A percentile compares a stretch with the other conserved stretches of the same genome.
These are phyloP conservation scores for Porites lobata DNA, from an alignment of 92 coral and sea anemone species.

Conservation along the genomic window DNA sequence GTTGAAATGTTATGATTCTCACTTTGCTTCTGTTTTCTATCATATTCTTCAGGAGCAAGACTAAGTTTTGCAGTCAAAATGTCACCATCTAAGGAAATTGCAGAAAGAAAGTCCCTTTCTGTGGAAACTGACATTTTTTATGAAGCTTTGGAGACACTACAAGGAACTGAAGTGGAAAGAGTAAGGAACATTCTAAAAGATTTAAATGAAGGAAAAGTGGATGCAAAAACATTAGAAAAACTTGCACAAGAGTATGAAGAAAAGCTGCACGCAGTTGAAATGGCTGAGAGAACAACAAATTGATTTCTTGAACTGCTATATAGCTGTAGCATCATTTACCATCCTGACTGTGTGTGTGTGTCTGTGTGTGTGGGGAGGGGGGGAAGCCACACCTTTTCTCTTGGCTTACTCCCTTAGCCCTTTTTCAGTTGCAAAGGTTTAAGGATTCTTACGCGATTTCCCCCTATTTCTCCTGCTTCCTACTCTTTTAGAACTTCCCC, in stretches of 20 bases:
- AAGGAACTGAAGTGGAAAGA: slow-evolving; percentile 62
- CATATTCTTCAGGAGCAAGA: slow-evolving; percentile 69
- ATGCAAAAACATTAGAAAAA: slow-evolving; percentile 34
- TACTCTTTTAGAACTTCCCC: too few species aligned
- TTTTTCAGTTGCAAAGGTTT: too few species aligned
- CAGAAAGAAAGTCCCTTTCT: slow-evolving; percentile 48
- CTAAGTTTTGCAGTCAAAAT: slow-evolving; percentile 85
- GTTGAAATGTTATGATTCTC: neutral
- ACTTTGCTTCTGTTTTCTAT: neutral
- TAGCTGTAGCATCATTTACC: too few species aligned
- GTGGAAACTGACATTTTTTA: slow-evolving; percentile 54
- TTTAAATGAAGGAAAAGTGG: slow-evolving; percentile 62
- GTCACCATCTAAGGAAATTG: slow-evolving; percentile 77
- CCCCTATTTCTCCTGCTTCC: too few species aligned
- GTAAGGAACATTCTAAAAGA: slow-evolving; percentile 47
- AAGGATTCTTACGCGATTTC: too few species aligned
- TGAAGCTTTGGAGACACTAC: slow-evolving; percentile 32
- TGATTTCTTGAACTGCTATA: neutral
- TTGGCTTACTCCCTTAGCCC: too few species aligned
- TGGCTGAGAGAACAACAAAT: neutral
- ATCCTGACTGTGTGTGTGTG: too few species aligned
- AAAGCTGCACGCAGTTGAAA: neutral
- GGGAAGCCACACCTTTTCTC: too few species aligned
- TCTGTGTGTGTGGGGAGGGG: too few species aligned
- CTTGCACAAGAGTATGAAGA: slow-evolving; percentile 59